Evolutionary conservation across 2,888 invertebrate species (phyloP).

Genomic region (Phania funesta): DNA sequence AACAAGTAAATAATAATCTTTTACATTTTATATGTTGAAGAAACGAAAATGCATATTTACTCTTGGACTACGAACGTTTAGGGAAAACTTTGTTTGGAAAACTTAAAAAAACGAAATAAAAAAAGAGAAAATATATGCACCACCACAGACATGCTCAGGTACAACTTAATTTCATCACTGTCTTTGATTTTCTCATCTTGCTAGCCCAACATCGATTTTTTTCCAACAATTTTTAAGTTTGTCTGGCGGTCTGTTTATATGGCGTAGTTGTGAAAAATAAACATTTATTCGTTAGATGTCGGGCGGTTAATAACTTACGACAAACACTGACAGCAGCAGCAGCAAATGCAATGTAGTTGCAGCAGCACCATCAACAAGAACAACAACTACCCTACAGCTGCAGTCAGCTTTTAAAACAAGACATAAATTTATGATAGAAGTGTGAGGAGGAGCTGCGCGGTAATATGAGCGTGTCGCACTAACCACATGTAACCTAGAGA

Average conservation of each 20-base stretch:
- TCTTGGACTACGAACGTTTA: constrained; percentile 28
- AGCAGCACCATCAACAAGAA: constrained; percentile 14
- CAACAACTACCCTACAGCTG: neutral
- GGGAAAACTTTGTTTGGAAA: constrained; percentile 48
- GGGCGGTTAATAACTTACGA: constrained; percentile 67
- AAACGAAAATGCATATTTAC: constrained; percentile 30
- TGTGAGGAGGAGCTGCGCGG: neutral
- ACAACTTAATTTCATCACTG: constrained; percentile 1
- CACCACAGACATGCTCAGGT: neutral
- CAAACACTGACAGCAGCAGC: constrained; percentile 52
- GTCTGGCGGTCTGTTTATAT: constrained; percentile 12
- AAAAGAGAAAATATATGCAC: constrained; percentile 57
- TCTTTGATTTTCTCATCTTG: constrained; percentile 43
- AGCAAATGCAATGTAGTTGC: constrained; percentile 19
- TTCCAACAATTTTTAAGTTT: constrained; percentile 1
- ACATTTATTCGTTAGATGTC: constrained; percentile 46
- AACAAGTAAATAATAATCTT: constrained; percentile 51
- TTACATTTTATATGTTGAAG: constrained; percentile 33
- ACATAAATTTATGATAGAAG: constrained; percentile 18
- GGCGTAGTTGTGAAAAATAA: neutral
- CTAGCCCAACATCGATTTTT: neutral
- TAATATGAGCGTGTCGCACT: neutral
- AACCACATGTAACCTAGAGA: constrained; percentile 44
- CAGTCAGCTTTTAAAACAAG: constrained; percentile 8
- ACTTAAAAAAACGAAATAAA: constrained; percentile 13